Evolutionary conservation across 2,797 vertebrate genomes (phyloP).

Genomic region (Sebastes melanostomus): DNA sequence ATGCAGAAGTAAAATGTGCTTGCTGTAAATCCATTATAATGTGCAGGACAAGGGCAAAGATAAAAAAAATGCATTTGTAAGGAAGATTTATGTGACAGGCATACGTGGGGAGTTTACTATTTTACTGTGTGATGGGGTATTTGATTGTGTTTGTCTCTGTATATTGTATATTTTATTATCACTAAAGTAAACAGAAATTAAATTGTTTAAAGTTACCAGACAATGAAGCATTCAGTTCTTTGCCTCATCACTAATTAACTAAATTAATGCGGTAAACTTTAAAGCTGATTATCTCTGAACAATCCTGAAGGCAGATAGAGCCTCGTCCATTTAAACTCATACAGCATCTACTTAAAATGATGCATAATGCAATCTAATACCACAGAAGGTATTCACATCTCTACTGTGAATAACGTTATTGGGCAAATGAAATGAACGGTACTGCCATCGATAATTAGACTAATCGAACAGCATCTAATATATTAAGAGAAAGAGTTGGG

Average conservation of each 20-base stretch:
- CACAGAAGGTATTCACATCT: neutral
- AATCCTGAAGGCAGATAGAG: neutral
- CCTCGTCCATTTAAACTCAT: neutral
- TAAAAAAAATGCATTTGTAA: neutral
- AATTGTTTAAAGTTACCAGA: neutral
- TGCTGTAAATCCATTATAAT: neutral
- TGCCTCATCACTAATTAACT: neutral
- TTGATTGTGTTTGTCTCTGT: too few species aligned
- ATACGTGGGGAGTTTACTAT: too few species aligned
- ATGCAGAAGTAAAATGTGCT: neutral
- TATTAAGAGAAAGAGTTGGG: neutral
- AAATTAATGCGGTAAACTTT: neutral
- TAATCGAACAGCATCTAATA: neutral
- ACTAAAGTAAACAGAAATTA: neutral
- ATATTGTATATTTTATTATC: neutral
- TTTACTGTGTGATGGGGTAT: too few species aligned
- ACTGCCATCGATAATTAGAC: neutral
- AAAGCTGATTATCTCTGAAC: neutral
- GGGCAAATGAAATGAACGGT: neutral
- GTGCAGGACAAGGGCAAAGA: neutral
- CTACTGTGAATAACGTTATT: neutral
- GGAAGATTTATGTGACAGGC: neutral
- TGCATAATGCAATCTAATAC: neutral
- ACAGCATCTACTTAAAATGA: neutral
- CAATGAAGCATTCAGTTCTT: neutral